Conservation (phyloP, 2,888 invertebrate genomes). For the Pyrocoelia pectoralis region DNA sequence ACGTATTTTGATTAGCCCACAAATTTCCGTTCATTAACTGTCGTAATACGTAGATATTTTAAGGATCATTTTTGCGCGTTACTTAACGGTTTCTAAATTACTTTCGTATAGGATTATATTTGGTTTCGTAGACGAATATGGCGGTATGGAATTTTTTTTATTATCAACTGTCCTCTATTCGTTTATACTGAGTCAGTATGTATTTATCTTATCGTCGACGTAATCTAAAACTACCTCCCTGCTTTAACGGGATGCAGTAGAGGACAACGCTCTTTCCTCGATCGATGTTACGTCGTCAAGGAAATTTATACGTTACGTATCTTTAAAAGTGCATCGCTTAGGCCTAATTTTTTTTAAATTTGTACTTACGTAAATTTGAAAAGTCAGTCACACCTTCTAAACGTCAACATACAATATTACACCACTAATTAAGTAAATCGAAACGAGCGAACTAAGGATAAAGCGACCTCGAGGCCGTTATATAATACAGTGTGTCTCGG, state of each 20-base stretch:
- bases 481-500: too few relatives aligned
- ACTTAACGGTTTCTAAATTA: slow-evolving; percentile 26
- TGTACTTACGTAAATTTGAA: neutral
- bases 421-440: too few relatives aligned
- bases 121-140: slow-evolving; percentile 36
- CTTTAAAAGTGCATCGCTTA: neutral
- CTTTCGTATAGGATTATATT: slow-evolving; percentile 23
- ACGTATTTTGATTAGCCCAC: slow-evolving; percentile 50
- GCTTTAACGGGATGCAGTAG: slow-evolving; percentile 14
- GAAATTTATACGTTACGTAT: neutral
- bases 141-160: slow-evolving; percentile 28
- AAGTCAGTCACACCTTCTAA: too few relatives aligned
- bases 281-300: slow-evolving; percentile 7
- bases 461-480: too few relatives aligned
- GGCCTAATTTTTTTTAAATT: neutral
- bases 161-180: slow-evolving; percentile 17
- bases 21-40: slow-evolving; percentile 37
- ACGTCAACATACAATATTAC: too few relatives aligned
- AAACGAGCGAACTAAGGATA: too few relatives aligned
- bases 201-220: slow-evolving; percentile 22
- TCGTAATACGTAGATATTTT: slow-evolving; percentile 36
- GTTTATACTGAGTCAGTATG: slow-evolving; percentile 8
- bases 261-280: slow-evolving; percentile 11
- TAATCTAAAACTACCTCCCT: slow-evolving; percentile 12
- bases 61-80: slow-evolving; percentile 47